Conservation (phyloP, 2,113 vertebrate species). For the Paradisaea rubra region DNA sequence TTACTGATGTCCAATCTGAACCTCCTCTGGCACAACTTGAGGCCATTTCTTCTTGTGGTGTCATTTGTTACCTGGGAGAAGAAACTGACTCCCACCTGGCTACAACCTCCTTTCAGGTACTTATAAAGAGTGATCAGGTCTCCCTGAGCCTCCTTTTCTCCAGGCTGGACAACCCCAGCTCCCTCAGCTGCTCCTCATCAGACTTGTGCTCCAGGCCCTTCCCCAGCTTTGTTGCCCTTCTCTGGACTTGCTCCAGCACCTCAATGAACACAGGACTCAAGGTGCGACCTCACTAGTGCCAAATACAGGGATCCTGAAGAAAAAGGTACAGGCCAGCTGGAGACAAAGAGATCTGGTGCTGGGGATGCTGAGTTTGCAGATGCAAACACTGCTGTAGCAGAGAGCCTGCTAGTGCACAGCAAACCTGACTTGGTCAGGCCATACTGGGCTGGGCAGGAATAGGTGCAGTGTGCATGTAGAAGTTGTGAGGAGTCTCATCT, state of each 20-base stretch:
- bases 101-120: neutral
- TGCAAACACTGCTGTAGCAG: neutral
- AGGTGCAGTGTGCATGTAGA: accelerated
- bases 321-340: neutral
- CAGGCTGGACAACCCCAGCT: neutral
- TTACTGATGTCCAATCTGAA: neutral
- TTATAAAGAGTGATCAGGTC: neutral
- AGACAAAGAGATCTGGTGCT: neutral
- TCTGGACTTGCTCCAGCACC: neutral
- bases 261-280: neutral
- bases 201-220: neutral
- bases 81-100: neutral
- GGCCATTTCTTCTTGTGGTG: neutral
- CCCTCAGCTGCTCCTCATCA: neutral
- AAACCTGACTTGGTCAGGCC: neutral
- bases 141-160: neutral
- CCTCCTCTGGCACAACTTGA: neutral
- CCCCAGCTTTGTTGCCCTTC: neutral
- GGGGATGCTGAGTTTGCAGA: neutral
- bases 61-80: neutral
- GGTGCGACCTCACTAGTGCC: neutral
- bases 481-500: neutral
- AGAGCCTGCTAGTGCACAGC: neutral
- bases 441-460: neutral
- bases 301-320: neutral